phyloP scores from a whole-genome alignment of 2,888 invertebrate genomes.

The Conomelus anceps region DNA sequence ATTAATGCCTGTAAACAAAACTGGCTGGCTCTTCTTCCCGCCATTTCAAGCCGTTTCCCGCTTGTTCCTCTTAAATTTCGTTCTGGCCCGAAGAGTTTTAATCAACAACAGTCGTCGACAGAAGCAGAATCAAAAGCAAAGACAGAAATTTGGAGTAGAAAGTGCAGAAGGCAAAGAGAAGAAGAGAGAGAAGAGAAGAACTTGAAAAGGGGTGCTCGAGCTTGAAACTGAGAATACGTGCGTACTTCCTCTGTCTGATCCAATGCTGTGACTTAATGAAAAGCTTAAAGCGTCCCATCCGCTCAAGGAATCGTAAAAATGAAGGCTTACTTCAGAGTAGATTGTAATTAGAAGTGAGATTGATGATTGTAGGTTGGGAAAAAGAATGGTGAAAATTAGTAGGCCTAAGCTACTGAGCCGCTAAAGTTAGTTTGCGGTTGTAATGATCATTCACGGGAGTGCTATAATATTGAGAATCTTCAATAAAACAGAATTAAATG shows the following conservation, averaged over 20 bases:
- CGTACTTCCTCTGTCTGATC: neutral
- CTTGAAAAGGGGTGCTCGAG: neutral
- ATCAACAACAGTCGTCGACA: neutral
- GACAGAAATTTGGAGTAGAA: neutral
- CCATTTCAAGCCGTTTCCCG: neutral
- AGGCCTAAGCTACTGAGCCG: neutral
- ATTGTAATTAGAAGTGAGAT: neutral
- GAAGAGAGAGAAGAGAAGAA: neutral
- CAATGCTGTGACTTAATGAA: neutral
- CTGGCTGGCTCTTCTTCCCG: neutral
- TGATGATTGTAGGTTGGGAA: neutral
- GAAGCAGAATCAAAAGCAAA: neutral
- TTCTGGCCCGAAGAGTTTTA: neutral
- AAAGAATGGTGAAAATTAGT: neutral
- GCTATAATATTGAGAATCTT: too few species aligned
- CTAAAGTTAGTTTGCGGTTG: neutral
- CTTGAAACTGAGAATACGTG: neutral
- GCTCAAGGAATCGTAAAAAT: neutral
- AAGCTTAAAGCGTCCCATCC: neutral
- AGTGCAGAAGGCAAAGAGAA: neutral
- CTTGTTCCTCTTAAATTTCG: neutral
- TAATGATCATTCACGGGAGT: neutral
- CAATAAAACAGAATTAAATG: too few species aligned
- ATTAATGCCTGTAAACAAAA: neutral
- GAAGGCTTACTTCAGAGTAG: neutral